These are phyloP conservation scores for roundworm (Caenorhabditis elegans) DNA, from an alignment of 1,140 invertebrate genomes.

Conservation along the genomic window DNA sequence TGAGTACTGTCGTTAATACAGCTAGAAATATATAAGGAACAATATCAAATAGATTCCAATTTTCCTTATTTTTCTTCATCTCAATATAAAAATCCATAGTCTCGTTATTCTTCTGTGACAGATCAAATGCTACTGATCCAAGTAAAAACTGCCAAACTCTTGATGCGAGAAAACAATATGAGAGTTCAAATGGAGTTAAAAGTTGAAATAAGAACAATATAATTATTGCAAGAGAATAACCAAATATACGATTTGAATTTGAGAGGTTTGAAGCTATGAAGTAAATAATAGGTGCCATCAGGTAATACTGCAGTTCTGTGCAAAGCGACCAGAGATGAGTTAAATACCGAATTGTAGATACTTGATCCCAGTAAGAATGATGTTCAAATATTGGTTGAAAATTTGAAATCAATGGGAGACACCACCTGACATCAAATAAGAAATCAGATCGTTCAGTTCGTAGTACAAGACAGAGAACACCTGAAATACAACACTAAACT, in stretches of 20 bases:
- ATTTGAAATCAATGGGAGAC: not conserved
- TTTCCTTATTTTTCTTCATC: not conserved
- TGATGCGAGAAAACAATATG: not conserved
- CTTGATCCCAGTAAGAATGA: slow-evolving; percentile 3
- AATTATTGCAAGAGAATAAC: not conserved
- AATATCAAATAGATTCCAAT: not conserved
- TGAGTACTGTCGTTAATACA: not conserved
- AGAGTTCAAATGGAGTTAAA: not conserved
- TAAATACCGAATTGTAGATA: not conserved
- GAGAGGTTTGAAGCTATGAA: not conserved
- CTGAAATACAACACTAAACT: too few species aligned
- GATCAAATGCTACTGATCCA: not conserved
- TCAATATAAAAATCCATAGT: not conserved
- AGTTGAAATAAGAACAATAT: not conserved
- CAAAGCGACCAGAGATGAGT: slow-evolving; percentile 19
- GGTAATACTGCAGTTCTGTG: slow-evolving; percentile 24
- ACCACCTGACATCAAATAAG: not conserved
- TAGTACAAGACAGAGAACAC: not conserved
- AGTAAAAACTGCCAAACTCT: slow-evolving; percentile 32
- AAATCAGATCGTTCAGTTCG: not conserved
- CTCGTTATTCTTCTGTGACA: not conserved
- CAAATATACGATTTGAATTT: not conserved
- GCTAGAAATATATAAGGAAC: not conserved
- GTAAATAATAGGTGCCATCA: not conserved
- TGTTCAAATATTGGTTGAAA: not conserved